Conservation (phyloP, 2,797 vertebrate species). For the Acridotheres tristis region DNA sequence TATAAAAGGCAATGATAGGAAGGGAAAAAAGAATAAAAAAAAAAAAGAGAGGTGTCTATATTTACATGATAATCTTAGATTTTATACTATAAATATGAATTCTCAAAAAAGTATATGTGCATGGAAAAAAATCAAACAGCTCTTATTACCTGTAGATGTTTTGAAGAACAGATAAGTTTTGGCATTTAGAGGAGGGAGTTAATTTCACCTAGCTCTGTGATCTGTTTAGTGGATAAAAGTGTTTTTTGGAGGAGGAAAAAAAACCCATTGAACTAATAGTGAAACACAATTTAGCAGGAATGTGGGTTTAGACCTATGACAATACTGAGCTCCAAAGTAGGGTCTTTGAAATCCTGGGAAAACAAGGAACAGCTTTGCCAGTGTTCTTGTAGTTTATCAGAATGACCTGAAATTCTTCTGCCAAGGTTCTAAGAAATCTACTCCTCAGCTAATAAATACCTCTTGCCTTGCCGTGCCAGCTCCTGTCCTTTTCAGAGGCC, state of each 20-base stretch:
- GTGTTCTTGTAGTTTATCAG: not conserved
- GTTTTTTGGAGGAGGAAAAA: not conserved
- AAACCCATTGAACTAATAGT: fast-evolving
- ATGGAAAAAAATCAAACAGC: not conserved
- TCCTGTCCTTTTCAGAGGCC: not conserved
- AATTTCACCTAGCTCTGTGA: not conserved
- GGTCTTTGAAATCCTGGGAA: not conserved
- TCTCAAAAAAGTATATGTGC: not conserved
- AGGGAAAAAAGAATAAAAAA: not conserved
- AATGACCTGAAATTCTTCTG: not conserved
- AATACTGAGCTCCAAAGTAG: not conserved
- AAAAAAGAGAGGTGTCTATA: not conserved
- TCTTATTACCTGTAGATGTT: not conserved
- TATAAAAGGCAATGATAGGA: not conserved
- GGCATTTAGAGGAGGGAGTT: not conserved
- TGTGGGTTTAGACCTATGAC: not conserved
- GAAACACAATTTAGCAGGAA: not conserved
- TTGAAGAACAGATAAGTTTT: not conserved
- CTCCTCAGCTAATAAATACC: not conserved
- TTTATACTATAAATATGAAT: not conserved
- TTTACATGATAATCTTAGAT: not conserved
- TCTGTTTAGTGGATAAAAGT: not conserved
- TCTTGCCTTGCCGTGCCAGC: not conserved
- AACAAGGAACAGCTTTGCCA: not conserved
- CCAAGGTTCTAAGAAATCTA: not conserved